A percentile compares a stretch with the other conserved stretches of the same genome.
phyloP scores from a whole-genome alignment of 2,113 vertebrate genomes.

The Tenebrosternarchus preto region DNA sequence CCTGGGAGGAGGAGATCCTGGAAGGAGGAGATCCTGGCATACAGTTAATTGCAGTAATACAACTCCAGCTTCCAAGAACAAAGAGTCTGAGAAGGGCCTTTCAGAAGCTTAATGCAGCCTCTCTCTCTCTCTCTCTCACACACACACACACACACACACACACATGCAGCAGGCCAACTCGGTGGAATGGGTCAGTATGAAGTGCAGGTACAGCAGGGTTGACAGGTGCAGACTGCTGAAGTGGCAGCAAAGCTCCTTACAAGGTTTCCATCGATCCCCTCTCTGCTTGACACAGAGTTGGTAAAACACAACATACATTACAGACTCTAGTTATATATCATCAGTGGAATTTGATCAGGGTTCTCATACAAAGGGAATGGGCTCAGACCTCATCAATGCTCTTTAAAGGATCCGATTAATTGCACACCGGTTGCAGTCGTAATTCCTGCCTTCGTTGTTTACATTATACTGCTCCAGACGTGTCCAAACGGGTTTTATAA shows the following conservation, averaged over 20 bases:
- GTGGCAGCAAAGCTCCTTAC: constrained; percentile 49
- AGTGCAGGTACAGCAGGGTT: constrained; percentile 11
- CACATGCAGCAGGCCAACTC: background rate
- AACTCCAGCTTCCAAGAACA: constrained; percentile 5
- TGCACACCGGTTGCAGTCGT: background rate
- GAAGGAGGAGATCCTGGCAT: background rate
- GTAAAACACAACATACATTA: constrained; percentile 54
- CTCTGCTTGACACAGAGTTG: constrained; percentile 38
- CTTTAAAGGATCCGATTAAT: constrained; percentile 41
- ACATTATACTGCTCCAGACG: no score
- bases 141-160: constrained; percentile 10
- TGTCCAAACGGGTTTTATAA: no score
- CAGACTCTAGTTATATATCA: constrained; percentile 39
- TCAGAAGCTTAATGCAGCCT: constrained; percentile 50
- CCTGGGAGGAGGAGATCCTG: no score
- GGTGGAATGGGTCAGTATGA: constrained; percentile 17
- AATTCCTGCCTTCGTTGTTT: constrained; percentile 18
- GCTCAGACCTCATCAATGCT: constrained; percentile 18
- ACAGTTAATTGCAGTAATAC: constrained; percentile 18
- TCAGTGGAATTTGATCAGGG: constrained; percentile 50
- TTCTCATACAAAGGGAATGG: constrained; percentile 42
- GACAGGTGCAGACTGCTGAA: constrained; percentile 38
- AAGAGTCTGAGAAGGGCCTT: constrained; percentile 16
- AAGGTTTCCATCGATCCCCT: constrained; percentile 53
- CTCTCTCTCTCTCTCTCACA: background rate